Percentiles rank a stretch among this genome's conserved stretches.
Conservation (phyloP, 2,113 vertebrate genomes). For the Anseranas semipalmata region DNA sequence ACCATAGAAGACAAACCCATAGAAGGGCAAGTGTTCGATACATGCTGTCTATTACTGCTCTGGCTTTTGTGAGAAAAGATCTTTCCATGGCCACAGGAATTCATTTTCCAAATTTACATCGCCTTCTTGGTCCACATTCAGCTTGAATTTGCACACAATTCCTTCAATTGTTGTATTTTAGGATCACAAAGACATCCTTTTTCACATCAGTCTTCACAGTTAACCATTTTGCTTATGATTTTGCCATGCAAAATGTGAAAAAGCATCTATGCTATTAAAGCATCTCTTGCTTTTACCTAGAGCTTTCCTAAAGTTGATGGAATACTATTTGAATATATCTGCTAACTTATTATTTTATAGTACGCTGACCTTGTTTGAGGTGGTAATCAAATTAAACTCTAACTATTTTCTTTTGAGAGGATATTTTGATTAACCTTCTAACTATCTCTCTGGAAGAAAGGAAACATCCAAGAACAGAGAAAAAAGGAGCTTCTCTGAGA, state of each 20-base stretch:
- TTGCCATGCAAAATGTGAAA: background rate
- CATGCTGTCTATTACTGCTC: background rate
- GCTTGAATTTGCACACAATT: background rate
- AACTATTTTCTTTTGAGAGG: background rate
- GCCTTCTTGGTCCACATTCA: background rate
- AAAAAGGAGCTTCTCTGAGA: background rate
- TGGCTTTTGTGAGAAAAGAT: background rate
- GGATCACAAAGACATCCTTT: background rate
- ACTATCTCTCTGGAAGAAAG: background rate
- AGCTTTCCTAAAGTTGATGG: background rate
- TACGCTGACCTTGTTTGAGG: background rate
- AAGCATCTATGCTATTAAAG: too few species aligned
- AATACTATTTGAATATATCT: background rate
- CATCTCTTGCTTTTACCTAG: background rate
- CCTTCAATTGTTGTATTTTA: background rate
- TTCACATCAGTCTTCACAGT: background rate
- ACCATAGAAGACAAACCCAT: background rate
- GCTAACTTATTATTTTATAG: background rate
- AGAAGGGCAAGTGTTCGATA: background rate
- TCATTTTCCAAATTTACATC: background rate
- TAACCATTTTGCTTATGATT: background rate
- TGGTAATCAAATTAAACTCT: background rate
- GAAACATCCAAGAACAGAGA: background rate
- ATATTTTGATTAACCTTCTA: background rate
- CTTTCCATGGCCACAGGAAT: background rate